Base-by-base conservation (phyloP, 2,888 invertebrate genomes). In the Drosophila longiperda region DNA sequence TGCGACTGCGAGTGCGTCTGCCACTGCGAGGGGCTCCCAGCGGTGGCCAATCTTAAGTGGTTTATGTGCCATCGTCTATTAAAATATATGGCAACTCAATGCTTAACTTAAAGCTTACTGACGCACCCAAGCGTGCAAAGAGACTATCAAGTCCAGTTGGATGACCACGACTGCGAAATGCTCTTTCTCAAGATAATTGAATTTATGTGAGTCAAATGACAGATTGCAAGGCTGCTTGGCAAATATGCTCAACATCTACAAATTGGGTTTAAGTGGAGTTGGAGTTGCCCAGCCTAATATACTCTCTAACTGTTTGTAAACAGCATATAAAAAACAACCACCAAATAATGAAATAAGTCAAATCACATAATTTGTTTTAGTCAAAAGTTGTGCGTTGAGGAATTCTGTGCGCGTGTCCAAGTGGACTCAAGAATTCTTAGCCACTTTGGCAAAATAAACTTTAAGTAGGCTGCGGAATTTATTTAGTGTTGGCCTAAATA, bases 361-460 rank as follows among this genome's bases (percentile, higher is more conserved):
- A 90, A 90, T 89, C 83, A 85, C 75, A 90, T 82, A 80, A 88
- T 85, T 85, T 85, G 75, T 80, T 83, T 78, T 72, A 82, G 80
- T 65, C 90, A 62, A 86, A 73, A 82, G 83, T 85, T 82, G 75
- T 77, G 73, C 82, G 70, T 84, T 78, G 82, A 57, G 71, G 68
- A 68, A 76, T 80, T 73, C 66, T 45, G 42, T 33, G 72, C 75
- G 86, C 88, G 90, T 89, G 84, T 73, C 69, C 67, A 87, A 85
- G 84, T 85, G 73, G 52, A 45, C 67, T 42, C 57, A 74, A 66
- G 66, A 65, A 49, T 62, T 45, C 58, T 55, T 42, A 38, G 29
- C 48, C 55, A 65, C 20, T 48, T 78, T 72, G 75, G 42, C 68
- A 60, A 66, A 53, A 63, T 50, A 73, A 72, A 81, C 78, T 80